Evolutionary conservation across 2,797 vertebrate species (phyloP).

Genomic region (Buphagus erythrorhynchus): DNA sequence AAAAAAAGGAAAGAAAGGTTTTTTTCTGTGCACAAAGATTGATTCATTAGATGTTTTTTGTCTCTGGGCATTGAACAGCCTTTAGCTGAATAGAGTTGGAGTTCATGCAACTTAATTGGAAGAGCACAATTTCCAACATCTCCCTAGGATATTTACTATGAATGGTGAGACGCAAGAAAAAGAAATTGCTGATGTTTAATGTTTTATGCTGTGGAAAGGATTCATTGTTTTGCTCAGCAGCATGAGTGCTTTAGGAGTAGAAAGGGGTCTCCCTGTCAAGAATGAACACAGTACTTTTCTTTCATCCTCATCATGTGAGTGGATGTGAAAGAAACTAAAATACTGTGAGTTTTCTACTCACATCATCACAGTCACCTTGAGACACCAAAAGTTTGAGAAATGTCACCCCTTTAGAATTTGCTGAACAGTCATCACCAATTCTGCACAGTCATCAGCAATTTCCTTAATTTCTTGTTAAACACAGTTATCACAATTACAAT

Average conservation of each 20-base stretch:
- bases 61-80: background rate
- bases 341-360: background rate
- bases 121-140: background rate
- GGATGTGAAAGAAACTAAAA: background rate
- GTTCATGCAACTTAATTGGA: background rate
- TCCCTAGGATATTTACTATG: background rate
- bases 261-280: background rate
- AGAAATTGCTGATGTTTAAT: background rate
- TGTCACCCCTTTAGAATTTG: background rate
- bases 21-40: background rate
- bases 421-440: background rate
- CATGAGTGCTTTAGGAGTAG: background rate
- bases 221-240: background rate
- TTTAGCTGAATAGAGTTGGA: background rate
- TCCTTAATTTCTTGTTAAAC: background rate
- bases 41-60: conserved; percentile 1
- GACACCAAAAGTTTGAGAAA: background rate
- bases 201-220: background rate
- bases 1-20: background rate
- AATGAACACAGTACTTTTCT: background rate
- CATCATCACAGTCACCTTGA: background rate
- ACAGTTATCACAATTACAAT: background rate
- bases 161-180: background rate
- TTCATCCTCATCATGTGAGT: background rate
- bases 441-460: background rate